Base-by-base conservation (phyloP, 2,113 vertebrate species). In the Eudyptes chrysolophus region DNA sequence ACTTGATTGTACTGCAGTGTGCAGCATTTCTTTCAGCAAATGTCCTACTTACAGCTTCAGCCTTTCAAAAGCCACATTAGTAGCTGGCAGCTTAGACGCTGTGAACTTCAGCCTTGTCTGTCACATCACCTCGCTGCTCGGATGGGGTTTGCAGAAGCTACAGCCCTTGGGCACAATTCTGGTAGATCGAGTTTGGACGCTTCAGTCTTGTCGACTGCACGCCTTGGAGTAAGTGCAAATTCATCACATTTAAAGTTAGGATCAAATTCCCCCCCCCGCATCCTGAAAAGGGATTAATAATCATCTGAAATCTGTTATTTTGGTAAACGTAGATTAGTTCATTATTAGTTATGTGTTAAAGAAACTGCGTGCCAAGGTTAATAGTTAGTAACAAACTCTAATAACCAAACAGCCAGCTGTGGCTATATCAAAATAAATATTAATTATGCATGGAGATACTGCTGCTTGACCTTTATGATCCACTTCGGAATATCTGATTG, bases 241-340 rank as follows among this genome's bases (percentile, higher is more conserved):
- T 66, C 48, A n/a, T 46, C 27, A 3, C 7, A 0, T 36, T 30
- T 36, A 18, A n/a, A 74, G 60, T 60, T 49, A 27, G 17, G 58
- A 24, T 64, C 51, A 26, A 21, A 34, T 42, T 13, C 13, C 40
- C 38, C 26, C 9, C 32, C 44, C 11, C 48, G 10, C 42, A 42
- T 27, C 17, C 68, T 16, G 15, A 10, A 18, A 30, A 75, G 46
- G 42, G 71, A 78, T 90, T 61, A 60, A 68, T 80, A 55, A 21
- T 61, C 18, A 79, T 40, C 89, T 89, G 62, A n/a, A 90, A 92
- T 92, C 88, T 64, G 61, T 57, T 70, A 75, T 78, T 5, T 18
- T 25, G 62, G 84, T 90, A 66, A 85, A 85, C 55, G 91, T 62
- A 86, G 95, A 92, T 80, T 46, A 93, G 92, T 91, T 95, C 10